A percentile compares a stretch with the other conserved stretches of the same genome.
phyloP scores from a whole-genome alignment of 1,140 invertebrate genomes.

The Drosophila pallidifrons region DNA sequence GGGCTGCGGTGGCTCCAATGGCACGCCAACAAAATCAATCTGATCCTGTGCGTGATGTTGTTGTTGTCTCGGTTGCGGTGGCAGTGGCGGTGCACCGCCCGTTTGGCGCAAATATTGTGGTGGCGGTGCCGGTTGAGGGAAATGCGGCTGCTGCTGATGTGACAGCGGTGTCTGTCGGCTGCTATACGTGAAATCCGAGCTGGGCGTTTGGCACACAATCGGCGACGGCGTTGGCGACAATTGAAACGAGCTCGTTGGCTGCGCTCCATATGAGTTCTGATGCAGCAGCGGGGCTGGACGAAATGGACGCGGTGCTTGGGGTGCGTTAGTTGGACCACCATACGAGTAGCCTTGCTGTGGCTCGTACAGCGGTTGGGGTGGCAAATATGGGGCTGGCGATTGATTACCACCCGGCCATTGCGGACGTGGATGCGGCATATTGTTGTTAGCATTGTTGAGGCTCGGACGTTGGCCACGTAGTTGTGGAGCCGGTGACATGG shows the following conservation, averaged over 20 bases:
- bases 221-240: conserved; percentile 83
- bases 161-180: conserved; percentile 80
- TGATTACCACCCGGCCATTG: conserved; percentile 87
- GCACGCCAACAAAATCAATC: conserved; percentile 86
- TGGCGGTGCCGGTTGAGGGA: conserved; percentile 58
- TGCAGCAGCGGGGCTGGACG: conserved; percentile 70
- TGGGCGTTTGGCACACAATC: conserved; percentile 80
- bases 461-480: conserved; percentile 84
- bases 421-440: conserved; percentile 87
- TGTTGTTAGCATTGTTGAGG: conserved; percentile 59
- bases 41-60: conserved; percentile 78
- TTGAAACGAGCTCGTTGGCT: conserved; percentile 82
- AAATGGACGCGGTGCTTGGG: conserved; percentile 65
- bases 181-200: conserved; percentile 78
- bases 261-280: conserved; percentile 74
- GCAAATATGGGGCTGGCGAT: conserved; percentile 72
- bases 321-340: conserved; percentile 23
- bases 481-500: conserved; percentile 86
- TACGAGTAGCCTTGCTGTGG: conserved; percentile 36
- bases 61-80: conserved; percentile 72
- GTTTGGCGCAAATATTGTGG: conserved; percentile 62
- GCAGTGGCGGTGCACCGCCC: conserved; percentile 61
- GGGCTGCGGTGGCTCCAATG: conserved; percentile 89
- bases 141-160: conserved; percentile 50
- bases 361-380: conserved; percentile 45